A percentile compares a stretch with the other conserved stretches of the same genome.
These are phyloP conservation scores for Nysson spinosus DNA, from an alignment of 2,888 invertebrate genomes.

Conservation along the genomic window DNA sequence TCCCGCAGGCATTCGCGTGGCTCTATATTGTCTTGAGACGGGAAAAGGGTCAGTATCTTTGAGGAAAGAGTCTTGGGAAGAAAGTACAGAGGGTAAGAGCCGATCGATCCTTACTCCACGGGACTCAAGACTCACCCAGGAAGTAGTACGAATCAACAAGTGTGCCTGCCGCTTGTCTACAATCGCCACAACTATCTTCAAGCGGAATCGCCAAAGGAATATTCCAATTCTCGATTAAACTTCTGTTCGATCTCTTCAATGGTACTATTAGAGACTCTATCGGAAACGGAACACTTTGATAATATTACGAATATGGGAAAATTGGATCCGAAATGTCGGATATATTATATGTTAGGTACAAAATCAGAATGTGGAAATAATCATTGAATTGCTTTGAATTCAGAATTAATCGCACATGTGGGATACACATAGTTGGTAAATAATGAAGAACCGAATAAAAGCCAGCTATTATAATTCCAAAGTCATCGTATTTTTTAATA, in stretches of 20 bases:
- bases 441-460: too few relatives aligned
- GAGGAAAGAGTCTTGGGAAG: background rate
- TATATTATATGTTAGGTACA: too few relatives aligned
- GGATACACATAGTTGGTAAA: too few relatives aligned
- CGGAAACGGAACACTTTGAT: too few relatives aligned
- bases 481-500: too few relatives aligned
- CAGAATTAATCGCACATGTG: too few relatives aligned
- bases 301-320: too few relatives aligned
- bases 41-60: conserved; percentile 3
- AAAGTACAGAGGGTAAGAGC: conserved; percentile 10
- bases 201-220: conserved; percentile 17
- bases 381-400: too few relatives aligned
- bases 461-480: too few relatives aligned
- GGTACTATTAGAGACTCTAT: too few relatives aligned
- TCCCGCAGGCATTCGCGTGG: background rate
- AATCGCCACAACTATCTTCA: conserved; percentile 15
- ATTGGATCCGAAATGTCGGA: too few relatives aligned
- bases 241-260: background rate
- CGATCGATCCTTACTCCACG: conserved; percentile 23
- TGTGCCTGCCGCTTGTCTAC: conserved; percentile 24
- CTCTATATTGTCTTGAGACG: conserved; percentile 15
- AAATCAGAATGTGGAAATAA: too few relatives aligned
- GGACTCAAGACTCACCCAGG: conserved; percentile 12
- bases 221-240: conserved; percentile 12
- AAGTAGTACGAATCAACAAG: conserved; percentile 50